Percentiles rank a stretch among this genome's conserved stretches.
phyloP scores from a whole-genome alignment of 1,140 invertebrate species.

The Ips nitidus region DNA sequence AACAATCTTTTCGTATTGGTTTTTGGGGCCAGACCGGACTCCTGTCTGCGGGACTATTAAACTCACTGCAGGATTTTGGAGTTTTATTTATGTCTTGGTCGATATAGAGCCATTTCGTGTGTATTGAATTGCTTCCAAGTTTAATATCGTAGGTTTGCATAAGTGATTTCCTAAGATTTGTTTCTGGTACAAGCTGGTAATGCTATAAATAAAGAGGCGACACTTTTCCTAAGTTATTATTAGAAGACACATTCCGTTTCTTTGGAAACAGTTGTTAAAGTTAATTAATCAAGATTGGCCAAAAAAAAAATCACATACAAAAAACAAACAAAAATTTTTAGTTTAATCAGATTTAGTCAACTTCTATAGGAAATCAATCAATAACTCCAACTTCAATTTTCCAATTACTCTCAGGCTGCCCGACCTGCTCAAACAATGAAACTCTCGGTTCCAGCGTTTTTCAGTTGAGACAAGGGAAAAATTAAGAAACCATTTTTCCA shows the following conservation, averaged over 20 bases:
- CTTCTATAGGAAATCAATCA: not conserved
- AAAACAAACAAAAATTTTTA: too few species aligned
- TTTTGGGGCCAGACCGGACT: constrained; percentile 2
- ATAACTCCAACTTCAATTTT: constrained; percentile 14
- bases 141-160: not conserved
- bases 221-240: too few species aligned
- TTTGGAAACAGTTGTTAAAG: too few species aligned
- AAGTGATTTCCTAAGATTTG: too few species aligned
- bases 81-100: constrained; percentile 18
- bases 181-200: too few species aligned
- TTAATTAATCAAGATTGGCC: too few species aligned
- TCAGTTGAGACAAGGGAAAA: constrained; percentile 4
- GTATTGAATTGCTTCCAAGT: not conserved
- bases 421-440: constrained; percentile 11
- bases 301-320: too few species aligned
- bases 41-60: constrained; percentile 9
- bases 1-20: constrained; percentile 5
- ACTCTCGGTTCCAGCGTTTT: not conserved
- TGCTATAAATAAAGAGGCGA: too few species aligned
- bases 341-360: not conserved
- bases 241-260: too few species aligned
- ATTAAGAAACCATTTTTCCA: constrained; percentile 8
- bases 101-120: not conserved
- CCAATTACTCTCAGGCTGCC: constrained; percentile 5
- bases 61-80: constrained; percentile 8